Evolutionary conservation across 1,140 invertebrate species (phyloP), one percentile per base, ranked within the genome.

Genomic region (Monomorium pharaonis): DNA sequence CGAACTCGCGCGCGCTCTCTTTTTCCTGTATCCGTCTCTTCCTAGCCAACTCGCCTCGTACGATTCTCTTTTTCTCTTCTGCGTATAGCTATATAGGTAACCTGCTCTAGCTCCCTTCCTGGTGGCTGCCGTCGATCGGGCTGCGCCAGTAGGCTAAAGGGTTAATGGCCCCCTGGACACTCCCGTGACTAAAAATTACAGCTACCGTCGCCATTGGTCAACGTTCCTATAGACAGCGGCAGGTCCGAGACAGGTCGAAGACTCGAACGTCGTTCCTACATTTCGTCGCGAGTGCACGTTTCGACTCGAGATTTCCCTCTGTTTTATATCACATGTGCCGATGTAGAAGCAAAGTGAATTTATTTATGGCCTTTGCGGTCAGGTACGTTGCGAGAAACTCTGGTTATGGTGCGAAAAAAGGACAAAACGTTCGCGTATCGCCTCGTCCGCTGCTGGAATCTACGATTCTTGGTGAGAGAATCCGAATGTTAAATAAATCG

Each of bases 121-220:
- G 33, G 69, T 62, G 56, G 69, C 69, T 87, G 51, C 30, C 62
- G 69, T 67, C 69, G 67, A 67, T 49, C 58, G 33, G 54, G 10
- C 37, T 37, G n/a, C 60, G 60, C 67, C 69, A 90, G 62, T 91
- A 87, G 90, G 77, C 89, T 87, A 87, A 90, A 91, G 89, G 90
- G 83, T 91, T 89, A 89, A 90, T 81, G 77, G 81, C 77, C 81
- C 74, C 88, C 60, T 62, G 47, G 75, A 74, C 58, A 51, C 21
- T 77, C 42, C 74, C 54, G 81, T 69, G 70, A 70, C 76, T 63
- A 80, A 88, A 85, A 89, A 88, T 88, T 88, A 76, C 69, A 77
- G 49, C 54, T 24, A 80, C 70, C 70, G 54, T 63, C n/a, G 56
- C 37, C 16, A 37, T 63, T 65, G 49, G 60, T 60, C 63, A 63